phyloP scores from a whole-genome alignment of 92 coral and sea anemone species.

The Palythoa grandiflora region DNA sequence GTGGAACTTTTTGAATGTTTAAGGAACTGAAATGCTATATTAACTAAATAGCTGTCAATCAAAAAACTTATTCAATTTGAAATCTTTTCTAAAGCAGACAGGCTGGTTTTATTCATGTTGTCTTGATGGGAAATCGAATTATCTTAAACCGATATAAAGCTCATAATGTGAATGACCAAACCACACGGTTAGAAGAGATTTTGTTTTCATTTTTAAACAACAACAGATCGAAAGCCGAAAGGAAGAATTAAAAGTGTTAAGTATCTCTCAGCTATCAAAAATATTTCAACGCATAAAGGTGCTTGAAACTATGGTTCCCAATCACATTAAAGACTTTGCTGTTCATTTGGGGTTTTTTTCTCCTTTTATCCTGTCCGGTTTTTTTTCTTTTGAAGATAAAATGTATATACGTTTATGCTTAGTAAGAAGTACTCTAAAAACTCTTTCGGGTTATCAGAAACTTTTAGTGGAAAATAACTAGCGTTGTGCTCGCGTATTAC shows the following conservation, averaged over 20 bases:
- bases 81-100: neutral
- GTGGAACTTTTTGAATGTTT: constrained; percentile 11
- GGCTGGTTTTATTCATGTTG: neutral
- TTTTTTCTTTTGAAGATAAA: no score
- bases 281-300: neutral
- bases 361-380: no score
- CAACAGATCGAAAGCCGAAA: constrained; percentile 14
- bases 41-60: constrained; percentile 22
- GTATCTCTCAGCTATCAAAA: neutral
- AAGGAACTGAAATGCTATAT: constrained; percentile 8
- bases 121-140: neutral
- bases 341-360: no score
- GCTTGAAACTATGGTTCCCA: no score
- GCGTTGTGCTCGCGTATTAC: neutral
- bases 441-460: no score
- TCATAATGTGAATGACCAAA: constrained; percentile 29
- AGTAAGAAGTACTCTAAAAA: no score
- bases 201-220: constrained; percentile 12
- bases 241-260: neutral
- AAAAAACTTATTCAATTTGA: neutral
- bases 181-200: constrained; percentile 18
- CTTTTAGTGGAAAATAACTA: neutral
- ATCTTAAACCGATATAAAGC: neutral
- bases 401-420: no score
- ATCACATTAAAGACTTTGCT: no score